Evolutionary conservation across 2,797 vertebrate species (phyloP), one percentile per base, ranked within the genome.

Genomic region (Crotalus adamanteus): DNA sequence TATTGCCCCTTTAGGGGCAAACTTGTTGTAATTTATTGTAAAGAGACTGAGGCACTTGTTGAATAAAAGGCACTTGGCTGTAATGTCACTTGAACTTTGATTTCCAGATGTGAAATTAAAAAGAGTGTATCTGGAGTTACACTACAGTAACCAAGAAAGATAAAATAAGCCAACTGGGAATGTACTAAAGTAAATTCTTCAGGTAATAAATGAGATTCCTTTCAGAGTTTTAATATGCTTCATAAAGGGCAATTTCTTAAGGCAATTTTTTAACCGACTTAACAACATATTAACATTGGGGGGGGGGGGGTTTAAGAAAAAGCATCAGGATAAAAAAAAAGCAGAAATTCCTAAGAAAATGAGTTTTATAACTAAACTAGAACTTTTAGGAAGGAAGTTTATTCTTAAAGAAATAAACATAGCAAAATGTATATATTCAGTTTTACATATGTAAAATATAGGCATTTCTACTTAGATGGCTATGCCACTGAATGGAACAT

Each of bases 11-110:
- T 92, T 42, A 89, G 22, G 6, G 55, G 0, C 25, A 93, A 59
- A 2, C 25, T 89, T 93, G 91, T 90, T n/a, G 78, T 63, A 95
- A 95, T 92, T 93, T 88, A 94, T 93, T 92, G 6, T 91, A 73
- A 93, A 90, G 57, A 37, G 89, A 56, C 59, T 87, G 73, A 91
- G 28, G 57, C 6, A 92, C n/a, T 87, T 90, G 69, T 94, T 94
- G 92, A 94, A 93, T 86, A 88, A 88, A 91, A 88, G 14, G 22
- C 42, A 28, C 63, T 90, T 87, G 63, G 63, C 25, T 91, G 47
- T 91, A 88, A 83, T 88, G 65, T 47, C 56, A 63, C 85, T 88
- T 93, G 90, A 83, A 87, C 91, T 91, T 88, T 88, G 90, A 93
- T 91, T 93, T 91, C 86, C n/a, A 83, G 42, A 91, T 86, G 61